Conservation (phyloP, 1,140 invertebrate genomes). For the Drosophila eugracilis region DNA sequence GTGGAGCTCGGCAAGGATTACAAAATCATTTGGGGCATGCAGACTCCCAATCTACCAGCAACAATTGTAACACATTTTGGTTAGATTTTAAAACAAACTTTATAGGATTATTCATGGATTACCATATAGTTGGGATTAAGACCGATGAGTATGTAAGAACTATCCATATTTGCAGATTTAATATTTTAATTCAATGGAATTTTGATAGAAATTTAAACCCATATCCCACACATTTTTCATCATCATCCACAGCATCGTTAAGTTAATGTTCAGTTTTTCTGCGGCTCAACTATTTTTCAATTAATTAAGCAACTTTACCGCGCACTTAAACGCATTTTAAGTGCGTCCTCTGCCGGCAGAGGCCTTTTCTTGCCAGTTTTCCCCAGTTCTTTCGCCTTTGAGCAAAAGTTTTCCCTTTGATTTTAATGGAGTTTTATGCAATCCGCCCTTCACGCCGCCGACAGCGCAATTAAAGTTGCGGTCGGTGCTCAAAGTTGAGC, state of each 20-base stretch:
- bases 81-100: conserved; percentile 9
- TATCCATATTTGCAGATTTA: too few species aligned
- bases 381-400: conserved; percentile 48
- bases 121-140: too few species aligned
- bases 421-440: conserved; percentile 61
- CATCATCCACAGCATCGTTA: conserved; percentile 6
- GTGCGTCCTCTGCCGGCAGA: conserved; percentile 41
- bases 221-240: neutral
- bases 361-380: conserved; percentile 44
- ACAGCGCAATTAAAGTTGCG: conserved; percentile 58
- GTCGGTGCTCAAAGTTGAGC: conserved; percentile 41
- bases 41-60: neutral
- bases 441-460: conserved; percentile 8
- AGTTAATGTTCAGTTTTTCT: conserved; percentile 3
- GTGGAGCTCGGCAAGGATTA: conserved; percentile 22
- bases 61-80: conserved; percentile 10
- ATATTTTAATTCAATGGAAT: neutral
- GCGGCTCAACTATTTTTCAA: conserved; percentile 62
- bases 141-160: too few species aligned
- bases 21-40: conserved; percentile 25
- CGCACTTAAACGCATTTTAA: conserved; percentile 73
- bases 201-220: neutral
- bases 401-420: conserved; percentile 59
- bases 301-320: conserved; percentile 77
- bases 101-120: neutral